phyloP scores from a whole-genome alignment of 2,797 vertebrate genomes.

The Epinephelus awoara region DNA sequence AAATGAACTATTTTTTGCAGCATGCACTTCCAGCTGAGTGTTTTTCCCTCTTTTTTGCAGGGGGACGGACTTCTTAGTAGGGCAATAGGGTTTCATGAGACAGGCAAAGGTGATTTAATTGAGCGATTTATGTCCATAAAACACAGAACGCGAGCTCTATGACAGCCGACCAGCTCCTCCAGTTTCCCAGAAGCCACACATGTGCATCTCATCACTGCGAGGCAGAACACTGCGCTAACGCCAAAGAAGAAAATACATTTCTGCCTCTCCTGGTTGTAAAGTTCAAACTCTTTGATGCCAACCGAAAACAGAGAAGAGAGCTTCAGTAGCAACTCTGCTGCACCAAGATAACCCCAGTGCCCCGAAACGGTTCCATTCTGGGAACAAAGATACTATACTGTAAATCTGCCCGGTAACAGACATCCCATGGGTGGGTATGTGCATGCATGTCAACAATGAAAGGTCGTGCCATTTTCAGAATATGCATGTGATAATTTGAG shows the following conservation, averaged over 20 bases:
- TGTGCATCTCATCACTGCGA: constrained; percentile 64
- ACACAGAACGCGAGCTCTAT: constrained; percentile 43
- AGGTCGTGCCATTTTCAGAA: constrained; percentile 71
- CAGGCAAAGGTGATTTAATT: constrained; percentile 68
- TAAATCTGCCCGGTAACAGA: constrained; percentile 78
- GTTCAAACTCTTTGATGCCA: constrained; percentile 60
- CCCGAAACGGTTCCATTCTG: constrained; percentile 59
- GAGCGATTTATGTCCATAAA: constrained; percentile 67
- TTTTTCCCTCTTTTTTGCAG: constrained; percentile 28
- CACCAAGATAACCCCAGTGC: constrained; percentile 56
- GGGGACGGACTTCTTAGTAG: constrained; percentile 22
- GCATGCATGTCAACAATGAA: constrained; percentile 75
- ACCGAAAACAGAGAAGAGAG: constrained; percentile 45
- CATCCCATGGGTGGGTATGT: constrained; percentile 62
- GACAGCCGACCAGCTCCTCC: constrained; percentile 26
- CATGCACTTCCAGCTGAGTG: constrained; percentile 15
- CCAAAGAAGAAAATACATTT: constrained; percentile 44
- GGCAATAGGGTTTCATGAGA: constrained; percentile 66
- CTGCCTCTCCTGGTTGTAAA: constrained; percentile 50
- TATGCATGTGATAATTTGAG: constrained; percentile 77
- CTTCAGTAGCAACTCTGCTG: constrained; percentile 44
- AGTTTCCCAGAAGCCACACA: constrained; percentile 54
- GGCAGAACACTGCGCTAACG: constrained; percentile 34
- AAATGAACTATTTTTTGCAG: constrained; percentile 42
- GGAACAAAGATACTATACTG: constrained; percentile 58